Evolutionary conservation across 2,797 vertebrate species (phyloP), one percentile per base, ranked within the genome.

Genomic region (Thunnus albacares): DNA sequence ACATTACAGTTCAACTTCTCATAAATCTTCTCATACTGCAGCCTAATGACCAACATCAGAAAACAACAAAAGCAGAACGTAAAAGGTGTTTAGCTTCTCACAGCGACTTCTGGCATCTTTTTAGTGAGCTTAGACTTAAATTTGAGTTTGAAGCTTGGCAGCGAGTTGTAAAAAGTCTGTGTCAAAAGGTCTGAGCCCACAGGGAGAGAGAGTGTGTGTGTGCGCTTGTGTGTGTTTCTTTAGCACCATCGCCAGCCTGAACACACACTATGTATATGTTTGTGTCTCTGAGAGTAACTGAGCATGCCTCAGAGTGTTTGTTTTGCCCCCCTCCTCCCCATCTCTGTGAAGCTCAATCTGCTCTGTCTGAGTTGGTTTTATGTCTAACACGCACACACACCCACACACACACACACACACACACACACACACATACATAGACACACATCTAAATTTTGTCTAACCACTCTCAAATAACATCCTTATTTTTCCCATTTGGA

Each of bases 321-420:
- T 88, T 92, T 88, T 92, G 81, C 81, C 79, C 86, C 87, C 87
- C 61, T 64, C 75, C 75, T 14, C 10, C 62, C 24, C 17, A 85
- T 89, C 83, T 90, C 90, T 92, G 83, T 82, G 81, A 81, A 86
- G 87, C 89, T 90, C 91, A 90, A 86, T 91, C 90, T 93, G 91
- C 84, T 89, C 80, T 63, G 92, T 93, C 89, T 93, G 83, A 82
- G 89, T 88, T 77, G 81, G 64, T 79, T 80, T 79, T 88, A 71
- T 89, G 74, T 87, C 73, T 89, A 87, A 89, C 59, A 41, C 85
- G 71, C 66, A 87, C 87, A 75, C 61, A 59, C 72, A 73, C 75
- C 75, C 60, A 62, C 41, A 53, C 56, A 71, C 49, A 63, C 45
- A 68, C 74, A 76, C 60, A 68, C 63, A 66, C 55, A 71, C 64